Evolutionary conservation across 2,797 vertebrate genomes (phyloP).

Genomic region (Mormyrops boulengeri): DNA sequence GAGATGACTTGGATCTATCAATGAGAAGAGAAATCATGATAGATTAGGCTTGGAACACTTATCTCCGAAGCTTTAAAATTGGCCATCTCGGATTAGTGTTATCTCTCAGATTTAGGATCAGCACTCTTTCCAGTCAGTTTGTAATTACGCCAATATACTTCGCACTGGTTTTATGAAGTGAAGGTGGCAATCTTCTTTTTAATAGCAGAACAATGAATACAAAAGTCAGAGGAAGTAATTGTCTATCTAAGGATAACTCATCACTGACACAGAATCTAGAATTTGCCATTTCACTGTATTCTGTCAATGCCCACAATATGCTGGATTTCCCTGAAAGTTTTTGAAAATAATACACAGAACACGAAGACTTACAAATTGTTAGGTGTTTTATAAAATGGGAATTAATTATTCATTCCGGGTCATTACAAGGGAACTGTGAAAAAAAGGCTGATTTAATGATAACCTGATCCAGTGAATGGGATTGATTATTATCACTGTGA

Average conservation of each 20-base stretch:
- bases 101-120: slow-evolving; percentile 15
- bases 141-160: neutral
- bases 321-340: neutral
- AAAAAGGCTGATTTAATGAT: neutral
- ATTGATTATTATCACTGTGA: neutral
- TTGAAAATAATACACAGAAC: neutral
- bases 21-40: slow-evolving; percentile 14
- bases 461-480: neutral
- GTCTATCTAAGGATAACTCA: neutral
- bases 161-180: neutral
- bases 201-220: neutral
- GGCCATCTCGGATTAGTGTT: slow-evolving; percentile 6
- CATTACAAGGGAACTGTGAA: neutral
- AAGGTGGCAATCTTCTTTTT: neutral
- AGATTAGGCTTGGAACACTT: neutral
- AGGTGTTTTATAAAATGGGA: neutral
- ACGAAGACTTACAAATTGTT: neutral
- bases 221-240: neutral
- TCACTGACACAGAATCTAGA: neutral
- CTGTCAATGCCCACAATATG: neutral
- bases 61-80: slow-evolving; percentile 6
- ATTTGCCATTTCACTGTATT: neutral
- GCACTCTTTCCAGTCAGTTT: slow-evolving; percentile 8
- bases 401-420: neutral
- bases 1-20: slow-evolving; percentile 1